phyloP scores from a whole-genome alignment of 2,888 invertebrate genomes.

The Xanthorhoe designata region DNA sequence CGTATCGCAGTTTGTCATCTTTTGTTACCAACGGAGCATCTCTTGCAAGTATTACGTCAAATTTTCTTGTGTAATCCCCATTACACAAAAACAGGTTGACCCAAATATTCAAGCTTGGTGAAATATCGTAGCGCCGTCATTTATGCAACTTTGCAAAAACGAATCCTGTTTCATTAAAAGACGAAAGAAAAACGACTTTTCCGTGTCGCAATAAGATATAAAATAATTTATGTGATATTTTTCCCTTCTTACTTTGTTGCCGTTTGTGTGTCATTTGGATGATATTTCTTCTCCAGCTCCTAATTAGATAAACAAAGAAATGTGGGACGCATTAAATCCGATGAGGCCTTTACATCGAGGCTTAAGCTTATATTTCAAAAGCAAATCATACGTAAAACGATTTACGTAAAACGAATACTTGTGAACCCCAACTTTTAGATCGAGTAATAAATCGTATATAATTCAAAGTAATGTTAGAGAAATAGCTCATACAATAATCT shows the following conservation, averaged over 20 bases:
- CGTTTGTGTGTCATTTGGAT: constrained; percentile 72
- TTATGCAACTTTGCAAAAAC: constrained; percentile 83
- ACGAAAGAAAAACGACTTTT: constrained; percentile 67
- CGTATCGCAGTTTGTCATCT: constrained; percentile 75
- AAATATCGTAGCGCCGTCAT: constrained; percentile 80
- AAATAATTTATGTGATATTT: constrained; percentile 60
- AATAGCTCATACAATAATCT: constrained; percentile 62
- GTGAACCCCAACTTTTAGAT: constrained; percentile 19
- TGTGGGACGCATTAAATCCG: constrained; percentile 48
- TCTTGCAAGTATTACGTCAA: constrained; percentile 78
- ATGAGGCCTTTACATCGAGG: constrained; percentile 20
- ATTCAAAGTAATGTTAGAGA: constrained; percentile 47
- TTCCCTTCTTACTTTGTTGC: constrained; percentile 59
- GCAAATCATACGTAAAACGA: constrained; percentile 1
- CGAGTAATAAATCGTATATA: constrained; percentile 22
- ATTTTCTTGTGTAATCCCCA: constrained; percentile 81
- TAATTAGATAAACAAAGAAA: constrained; percentile 69
- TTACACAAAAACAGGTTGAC: constrained; percentile 84
- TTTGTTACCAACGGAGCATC: constrained; percentile 75
- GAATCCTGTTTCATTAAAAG: constrained; percentile 69
- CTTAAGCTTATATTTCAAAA: constrained; percentile 3
- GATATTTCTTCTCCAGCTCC: constrained; percentile 69
- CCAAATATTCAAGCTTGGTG: constrained; percentile 79
- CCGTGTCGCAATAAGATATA: constrained; percentile 65
- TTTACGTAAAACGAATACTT: constrained; percentile 2